Percentiles rank a stretch among this genome's conserved stretches.
These are phyloP conservation scores for Ophion slaviceki DNA, from an alignment of 2,888 invertebrate species.

Conservation along the genomic window DNA sequence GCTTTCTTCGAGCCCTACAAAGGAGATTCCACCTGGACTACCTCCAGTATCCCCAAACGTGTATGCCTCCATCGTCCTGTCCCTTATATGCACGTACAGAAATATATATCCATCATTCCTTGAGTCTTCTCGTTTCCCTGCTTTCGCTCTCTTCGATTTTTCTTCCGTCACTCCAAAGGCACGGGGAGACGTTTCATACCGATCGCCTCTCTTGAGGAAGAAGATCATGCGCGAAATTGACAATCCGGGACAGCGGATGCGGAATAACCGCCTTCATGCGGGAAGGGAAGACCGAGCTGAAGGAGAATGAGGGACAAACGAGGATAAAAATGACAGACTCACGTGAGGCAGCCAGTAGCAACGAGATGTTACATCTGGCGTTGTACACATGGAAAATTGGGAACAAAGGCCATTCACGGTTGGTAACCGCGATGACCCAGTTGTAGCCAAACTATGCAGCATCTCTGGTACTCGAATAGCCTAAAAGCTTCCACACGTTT, in stretches of 20 bases:
- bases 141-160: neutral
- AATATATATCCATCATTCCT: conserved; percentile 21
- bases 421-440: no score
- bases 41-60: conserved; percentile 1
- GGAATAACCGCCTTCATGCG: conserved; percentile 53
- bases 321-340: neutral
- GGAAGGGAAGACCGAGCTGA: conserved; percentile 17
- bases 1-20: conserved; percentile 44
- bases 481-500: no score
- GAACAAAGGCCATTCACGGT: no score
- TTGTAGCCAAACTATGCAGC: no score
- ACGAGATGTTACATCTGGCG: neutral
- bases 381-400: neutral
- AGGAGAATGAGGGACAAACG: neutral
- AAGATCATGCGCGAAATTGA: conserved; percentile 67
- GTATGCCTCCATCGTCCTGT: neutral
- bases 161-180: neutral
- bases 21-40: conserved; percentile 58
- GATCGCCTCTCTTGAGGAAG: conserved; percentile 18
- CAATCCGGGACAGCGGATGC: conserved; percentile 62
- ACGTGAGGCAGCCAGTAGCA: neutral
- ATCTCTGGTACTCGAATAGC: no score
- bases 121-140: conserved; percentile 4
- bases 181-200: neutral
- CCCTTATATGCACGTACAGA: neutral